Evolutionary conservation across 2,113 vertebrate species (phyloP).

Genomic region (Antennarius striatus): DNA sequence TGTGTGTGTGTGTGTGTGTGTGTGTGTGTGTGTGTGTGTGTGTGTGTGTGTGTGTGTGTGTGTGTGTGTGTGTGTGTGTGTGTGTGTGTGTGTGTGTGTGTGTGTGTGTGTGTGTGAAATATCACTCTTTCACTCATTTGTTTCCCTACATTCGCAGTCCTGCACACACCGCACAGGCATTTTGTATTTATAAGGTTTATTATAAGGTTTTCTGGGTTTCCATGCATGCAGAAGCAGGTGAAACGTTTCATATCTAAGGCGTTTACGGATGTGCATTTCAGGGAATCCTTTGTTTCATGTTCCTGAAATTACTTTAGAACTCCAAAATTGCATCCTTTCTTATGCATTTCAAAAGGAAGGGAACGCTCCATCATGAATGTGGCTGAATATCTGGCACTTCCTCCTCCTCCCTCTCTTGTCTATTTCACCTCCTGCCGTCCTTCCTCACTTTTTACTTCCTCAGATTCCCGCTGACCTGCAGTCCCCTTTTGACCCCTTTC

Average conservation of each 20-base stretch:
- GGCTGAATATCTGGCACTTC: constrained; percentile 36
- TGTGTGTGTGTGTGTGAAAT: constrained; percentile 60
- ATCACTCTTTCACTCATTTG: constrained; percentile 28
- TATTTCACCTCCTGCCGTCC: constrained; percentile 48
- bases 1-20: constrained; percentile 57
- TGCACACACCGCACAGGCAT: not conserved
- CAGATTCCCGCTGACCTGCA: constrained; percentile 35
- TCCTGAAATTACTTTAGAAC: constrained; percentile 33
- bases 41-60: constrained; percentile 59
- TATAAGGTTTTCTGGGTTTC: constrained; percentile 26
- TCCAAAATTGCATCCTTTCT: constrained; percentile 37
- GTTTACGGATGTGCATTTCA: constrained; percentile 28
- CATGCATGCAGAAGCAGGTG: constrained; percentile 6
- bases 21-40: constrained; percentile 56
- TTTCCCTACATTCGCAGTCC: constrained; percentile 22
- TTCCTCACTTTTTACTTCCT: constrained; percentile 58
- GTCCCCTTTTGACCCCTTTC: constrained; percentile 41
- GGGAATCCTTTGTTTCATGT: constrained; percentile 43
- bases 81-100: constrained; percentile 51
- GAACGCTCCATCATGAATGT: constrained; percentile 15
- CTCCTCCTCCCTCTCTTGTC: constrained; percentile 62
- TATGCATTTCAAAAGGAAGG: constrained; percentile 37
- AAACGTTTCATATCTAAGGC: constrained; percentile 11
- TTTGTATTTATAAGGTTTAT: not conserved
- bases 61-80: constrained; percentile 52